A percentile compares a stretch with the other conserved stretches of the same genome.
Conservation (phyloP, 2,888 invertebrate genomes). For the Nemoura dubitans region DNA sequence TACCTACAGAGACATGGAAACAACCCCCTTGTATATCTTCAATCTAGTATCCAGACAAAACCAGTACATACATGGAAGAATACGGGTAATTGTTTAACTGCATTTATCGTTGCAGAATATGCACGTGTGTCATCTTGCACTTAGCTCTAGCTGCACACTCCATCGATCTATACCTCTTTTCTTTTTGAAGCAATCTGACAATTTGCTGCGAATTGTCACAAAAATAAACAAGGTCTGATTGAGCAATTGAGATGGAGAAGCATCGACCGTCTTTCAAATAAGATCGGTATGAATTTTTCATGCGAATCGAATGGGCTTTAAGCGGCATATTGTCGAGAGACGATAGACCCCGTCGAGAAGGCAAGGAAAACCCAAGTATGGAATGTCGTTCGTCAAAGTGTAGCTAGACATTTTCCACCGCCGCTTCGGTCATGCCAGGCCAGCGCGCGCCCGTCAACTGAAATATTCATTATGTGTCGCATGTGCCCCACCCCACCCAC, state of each 20-base stretch:
- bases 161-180: not conserved
- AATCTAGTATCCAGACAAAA: no score
- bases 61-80: no score
- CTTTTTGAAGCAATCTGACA: not conserved
- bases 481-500: slow-evolving; percentile 8
- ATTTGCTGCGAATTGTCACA: not conserved
- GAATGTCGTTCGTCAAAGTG: slow-evolving; percentile 9
- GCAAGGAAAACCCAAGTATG: slow-evolving; percentile 1
- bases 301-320: slow-evolving; percentile 18
- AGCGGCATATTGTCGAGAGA: not conserved
- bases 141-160: not conserved
- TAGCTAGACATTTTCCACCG: not conserved
- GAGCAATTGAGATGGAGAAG: slow-evolving; percentile 30
- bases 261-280: slow-evolving; percentile 35
- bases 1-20: no score
- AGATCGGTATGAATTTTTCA: slow-evolving; percentile 37
- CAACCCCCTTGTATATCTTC: no score
- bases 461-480: slow-evolving; percentile 41
- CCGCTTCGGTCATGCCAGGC: slow-evolving; percentile 2
- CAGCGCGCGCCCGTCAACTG: slow-evolving; percentile 25
- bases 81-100: no score
- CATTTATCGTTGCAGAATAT: not conserved
- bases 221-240: slow-evolving; percentile 26
- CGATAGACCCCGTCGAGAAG: not conserved
- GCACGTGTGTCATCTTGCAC: not conserved